Evolutionary conservation across 2,888 invertebrate genomes (phyloP), one percentile per base, ranked within the genome.

Genomic region (Blomia tropicalis): DNA sequence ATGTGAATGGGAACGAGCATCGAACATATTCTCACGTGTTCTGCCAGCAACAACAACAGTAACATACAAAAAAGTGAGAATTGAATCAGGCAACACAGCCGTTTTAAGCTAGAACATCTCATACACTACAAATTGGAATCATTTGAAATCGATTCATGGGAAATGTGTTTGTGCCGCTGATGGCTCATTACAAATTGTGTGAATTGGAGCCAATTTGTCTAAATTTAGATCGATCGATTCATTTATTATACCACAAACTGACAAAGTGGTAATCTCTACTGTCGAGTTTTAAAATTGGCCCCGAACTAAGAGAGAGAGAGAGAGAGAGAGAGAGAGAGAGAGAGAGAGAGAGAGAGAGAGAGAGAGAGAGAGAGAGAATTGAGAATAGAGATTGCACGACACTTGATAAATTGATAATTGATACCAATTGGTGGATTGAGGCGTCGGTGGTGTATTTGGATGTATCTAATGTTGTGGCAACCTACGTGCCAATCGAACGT

Each of bases 191-290:
- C 51, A 47, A 47, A 47, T 47, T 11, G 51, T 14, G 5, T n/a
- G 51, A 47, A 11, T 47, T n/a, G n/a, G 51, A 19, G 22, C 51
- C 7, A 47, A 47, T 47, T 47, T 47, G 51, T 47, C 51, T 47
- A 47, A 47, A 47, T 47, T 47, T 47, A 47, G 51, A 47, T 47
- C 51, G 51, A 47, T 47, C 51, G 51, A 47, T 47, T 47, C 51
- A 47, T 47, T 19, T 19, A 47, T 47, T 47, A 47, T 47, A 7
- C 51, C 51, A 7, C 11, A 19, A n/a, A 41, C 41, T 41, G 41
- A n/a, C 14, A 27, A 11, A 19, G 51, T 19, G 51, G 51, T 47
- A 47, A 25, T 47, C 27, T 22, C 51, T 7, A 27, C 51, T 11
- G 7, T 11, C 51, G 5, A 19, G n/a, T 11, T 14, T 47, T 47